Evolutionary conservation across 2,113 vertebrate genomes (phyloP), one percentile per base, ranked within the genome.

Genomic region (Prochilodus magdalenae): DNA sequence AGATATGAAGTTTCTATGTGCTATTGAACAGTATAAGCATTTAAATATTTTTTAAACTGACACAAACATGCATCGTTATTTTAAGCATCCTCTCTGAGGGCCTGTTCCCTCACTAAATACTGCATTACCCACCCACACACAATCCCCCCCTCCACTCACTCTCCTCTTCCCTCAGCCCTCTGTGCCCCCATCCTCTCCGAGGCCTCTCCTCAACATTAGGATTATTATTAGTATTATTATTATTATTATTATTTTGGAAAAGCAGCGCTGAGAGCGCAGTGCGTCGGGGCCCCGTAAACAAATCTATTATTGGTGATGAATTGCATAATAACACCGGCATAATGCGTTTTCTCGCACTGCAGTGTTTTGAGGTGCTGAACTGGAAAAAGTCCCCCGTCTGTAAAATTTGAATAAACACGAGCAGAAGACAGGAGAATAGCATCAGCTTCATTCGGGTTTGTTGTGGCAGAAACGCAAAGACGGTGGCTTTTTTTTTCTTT

Each of bases 231-330:
- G 92, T 92, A 91, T 88, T 91, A 91, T 91, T 84, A 80, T 91
- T 92, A 93, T 93, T 92, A 94, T 93, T 93, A 95, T 94, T 93
- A 94, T 94, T 94, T 94, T 94, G 89, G 93, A 92, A 94, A 94
- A 91, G 93, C 92, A 92, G 91, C 79, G 86, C 91, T 89, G 92
- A 91, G 90, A 92, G 93, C 90, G 60, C 91, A 91, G 89, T 90
- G 92, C 91, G 92, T 93, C 87, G 89, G 90, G 88, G 90, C 90
- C 85, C 92, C 91, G 90, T 94, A 95, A 94, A 94, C 93, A 94
- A 94, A 94, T 95, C 94, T 94, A 94, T 94, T 95, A 95, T 95
- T 93, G 92, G 93, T 95, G 94, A 95, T 95, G 93, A 95, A 95
- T 94, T 94, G 93, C 93, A 94, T 94, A 94, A 95, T 95, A 95